phyloP scores from a whole-genome alignment of 1,140 invertebrate genomes.

The Macrobrachium rosenbergii region DNA sequence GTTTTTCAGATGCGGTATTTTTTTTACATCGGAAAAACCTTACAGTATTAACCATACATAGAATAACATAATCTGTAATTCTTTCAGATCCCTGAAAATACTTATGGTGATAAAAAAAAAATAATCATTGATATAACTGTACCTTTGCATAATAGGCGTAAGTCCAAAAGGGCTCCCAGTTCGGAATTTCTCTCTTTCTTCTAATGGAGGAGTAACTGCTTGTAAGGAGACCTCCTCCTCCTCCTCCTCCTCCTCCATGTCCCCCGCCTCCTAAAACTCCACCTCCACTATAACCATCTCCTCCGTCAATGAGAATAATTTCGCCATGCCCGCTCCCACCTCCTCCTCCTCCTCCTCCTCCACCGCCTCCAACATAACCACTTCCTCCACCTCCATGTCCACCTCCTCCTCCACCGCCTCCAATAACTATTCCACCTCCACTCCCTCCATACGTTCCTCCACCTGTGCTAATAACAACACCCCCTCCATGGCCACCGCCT shows the following conservation, averaged over 20 bases:
- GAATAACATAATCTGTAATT: too few relatives aligned
- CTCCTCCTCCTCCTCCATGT: neutral
- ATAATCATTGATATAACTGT: too few relatives aligned
- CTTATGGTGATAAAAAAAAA: too few relatives aligned
- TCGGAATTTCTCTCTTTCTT: neutral
- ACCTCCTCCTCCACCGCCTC: neutral
- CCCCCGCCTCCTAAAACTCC: neutral
- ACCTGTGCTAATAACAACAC: too few relatives aligned
- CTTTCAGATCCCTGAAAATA: too few relatives aligned
- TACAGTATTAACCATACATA: too few relatives aligned
- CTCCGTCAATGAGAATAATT: neutral
- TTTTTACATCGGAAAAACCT: too few relatives aligned
- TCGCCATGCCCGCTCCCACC: neutral
- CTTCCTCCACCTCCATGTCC: neutral
- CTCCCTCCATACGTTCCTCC: neutral
- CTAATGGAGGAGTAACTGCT: neutral
- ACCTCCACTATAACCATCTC: neutral
- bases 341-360: conserved; percentile 3
- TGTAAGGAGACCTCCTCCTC: neutral
- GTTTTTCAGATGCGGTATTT: too few relatives aligned
- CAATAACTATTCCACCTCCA: neutral
- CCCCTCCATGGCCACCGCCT: neutral
- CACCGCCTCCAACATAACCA: neutral
- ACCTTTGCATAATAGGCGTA: too few relatives aligned
- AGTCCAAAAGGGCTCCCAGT: too few relatives aligned